Conservation (phyloP, 2,888 invertebrate genomes). For the Autographa pulchrina region DNA sequence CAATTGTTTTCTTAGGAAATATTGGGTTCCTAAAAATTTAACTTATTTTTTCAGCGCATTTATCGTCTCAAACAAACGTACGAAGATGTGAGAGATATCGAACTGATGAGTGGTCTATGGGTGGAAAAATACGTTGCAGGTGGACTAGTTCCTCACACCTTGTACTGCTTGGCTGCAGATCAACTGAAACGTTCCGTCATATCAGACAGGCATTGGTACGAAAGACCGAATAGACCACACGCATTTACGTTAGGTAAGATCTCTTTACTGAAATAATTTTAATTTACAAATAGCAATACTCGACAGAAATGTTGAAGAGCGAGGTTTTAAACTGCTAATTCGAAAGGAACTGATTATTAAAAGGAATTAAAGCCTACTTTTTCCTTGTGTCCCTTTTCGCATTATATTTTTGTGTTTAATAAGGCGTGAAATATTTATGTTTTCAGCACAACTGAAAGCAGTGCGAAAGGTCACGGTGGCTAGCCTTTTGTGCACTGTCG, state of each 20-base stretch:
- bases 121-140: slow-evolving; percentile 94
- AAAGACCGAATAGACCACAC: slow-evolving; percentile 59
- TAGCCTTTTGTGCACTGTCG: slow-evolving; percentile 62
- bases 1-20: too few relatives aligned
- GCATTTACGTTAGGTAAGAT: slow-evolving; percentile 67
- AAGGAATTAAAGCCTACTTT: neutral
- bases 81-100: slow-evolving; percentile 93
- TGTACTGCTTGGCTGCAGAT: slow-evolving; percentile 95
- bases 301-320: too few relatives aligned
- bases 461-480: slow-evolving; percentile 62
- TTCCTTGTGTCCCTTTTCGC: neutral
- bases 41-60: slow-evolving; percentile 37
- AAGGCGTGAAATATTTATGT: neutral
- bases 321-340: too few relatives aligned
- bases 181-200: slow-evolving; percentile 94
- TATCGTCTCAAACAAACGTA: slow-evolving; percentile 59
- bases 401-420: neutral
- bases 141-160: slow-evolving; percentile 95
- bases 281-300: neutral
- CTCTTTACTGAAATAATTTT: neutral
- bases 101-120: slow-evolving; percentile 95
- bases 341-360: neutral
- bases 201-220: slow-evolving; percentile 95
- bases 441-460: slow-evolving; percentile 62
- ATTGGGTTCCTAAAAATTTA: too few relatives aligned